Conservation (phyloP, 35 echinoderm and acorn worm genomes). For the Antedon bifida region DNA sequence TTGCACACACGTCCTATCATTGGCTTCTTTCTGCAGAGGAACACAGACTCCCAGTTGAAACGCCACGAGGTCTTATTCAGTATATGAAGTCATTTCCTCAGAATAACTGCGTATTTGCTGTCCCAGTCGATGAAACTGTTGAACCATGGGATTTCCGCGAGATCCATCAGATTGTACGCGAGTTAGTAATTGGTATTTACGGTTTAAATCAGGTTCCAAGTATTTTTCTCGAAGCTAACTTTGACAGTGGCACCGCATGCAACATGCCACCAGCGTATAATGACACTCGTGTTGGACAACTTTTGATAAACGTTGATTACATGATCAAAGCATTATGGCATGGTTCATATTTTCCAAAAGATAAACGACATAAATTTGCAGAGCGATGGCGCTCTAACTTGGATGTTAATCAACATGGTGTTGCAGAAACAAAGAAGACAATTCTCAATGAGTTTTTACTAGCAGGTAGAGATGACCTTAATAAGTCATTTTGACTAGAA, state of each 20-base stretch:
- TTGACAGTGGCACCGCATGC: conserved; percentile 66
- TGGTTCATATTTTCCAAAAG: conserved; percentile 76
- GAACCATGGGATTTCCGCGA: conserved; percentile 66
- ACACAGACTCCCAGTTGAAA: conserved; percentile 54
- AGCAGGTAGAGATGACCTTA: conserved; percentile 54
- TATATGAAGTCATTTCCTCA: conserved; percentile 52
- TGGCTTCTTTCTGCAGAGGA: conserved; percentile 86
- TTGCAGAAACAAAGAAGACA: conserved; percentile 76
- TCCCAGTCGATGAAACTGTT: conserved; percentile 37
- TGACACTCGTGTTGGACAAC: conserved; percentile 69
- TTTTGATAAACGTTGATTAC: conserved; percentile 76
- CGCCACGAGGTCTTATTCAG: conserved; percentile 68
- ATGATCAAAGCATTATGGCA: conserved; percentile 97
- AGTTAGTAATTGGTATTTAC: conserved; percentile 87
- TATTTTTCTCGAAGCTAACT: conserved; percentile 58
- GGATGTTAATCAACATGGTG: conserved; percentile 62
- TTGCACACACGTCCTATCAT: conserved; percentile 80
- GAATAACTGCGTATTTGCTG: conserved; percentile 62
- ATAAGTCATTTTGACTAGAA: too few species aligned
- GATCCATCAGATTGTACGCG: conserved; percentile 79
- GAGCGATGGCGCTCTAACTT: conserved; percentile 92
- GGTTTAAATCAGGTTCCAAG: conserved; percentile 62
- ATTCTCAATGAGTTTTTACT: conserved; percentile 72
- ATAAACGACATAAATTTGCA: conserved; percentile 75
- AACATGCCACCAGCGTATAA: conserved; percentile 81